phyloP scores from a whole-genome alignment of 2,888 invertebrate species.

The Blera fallax region DNA sequence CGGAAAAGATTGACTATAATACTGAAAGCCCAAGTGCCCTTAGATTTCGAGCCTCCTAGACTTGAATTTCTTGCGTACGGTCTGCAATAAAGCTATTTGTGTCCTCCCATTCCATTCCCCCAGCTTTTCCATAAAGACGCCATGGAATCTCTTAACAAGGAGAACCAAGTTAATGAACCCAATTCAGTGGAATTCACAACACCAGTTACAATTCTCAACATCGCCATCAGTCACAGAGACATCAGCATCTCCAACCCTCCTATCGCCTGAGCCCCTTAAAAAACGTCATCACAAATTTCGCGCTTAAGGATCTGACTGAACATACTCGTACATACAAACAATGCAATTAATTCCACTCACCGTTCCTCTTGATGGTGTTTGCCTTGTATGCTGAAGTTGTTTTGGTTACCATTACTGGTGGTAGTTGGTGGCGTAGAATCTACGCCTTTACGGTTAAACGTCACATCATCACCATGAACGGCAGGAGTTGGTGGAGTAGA shows the following conservation, averaged over 20 bases:
- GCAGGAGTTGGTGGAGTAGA: conserved; percentile 53
- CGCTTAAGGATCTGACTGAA: conserved; percentile 10
- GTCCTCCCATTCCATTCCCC: no score
- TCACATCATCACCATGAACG: conserved; percentile 72
- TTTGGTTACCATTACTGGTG: conserved; percentile 78
- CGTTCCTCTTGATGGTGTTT: conserved; percentile 72
- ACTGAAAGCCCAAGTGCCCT: no score
- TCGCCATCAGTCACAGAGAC: conserved; percentile 3
- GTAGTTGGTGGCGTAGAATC: conserved; percentile 60
- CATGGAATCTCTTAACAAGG: neutral
- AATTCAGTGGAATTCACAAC: neutral
- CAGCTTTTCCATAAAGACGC: neutral
- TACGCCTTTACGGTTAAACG: conserved; percentile 68
- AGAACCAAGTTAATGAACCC: conserved; percentile 3
- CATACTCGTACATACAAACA: conserved; percentile 45
- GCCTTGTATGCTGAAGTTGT: conserved; percentile 62
- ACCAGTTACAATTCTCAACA: conserved; percentile 3
- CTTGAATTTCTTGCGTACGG: no score
- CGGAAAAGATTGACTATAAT: no score
- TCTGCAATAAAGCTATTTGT: no score
- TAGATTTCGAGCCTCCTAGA: no score
- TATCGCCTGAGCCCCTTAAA: neutral
- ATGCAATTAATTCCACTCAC: conserved; percentile 63
- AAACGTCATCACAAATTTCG: neutral
- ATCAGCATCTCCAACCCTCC: conserved; percentile 26